These are phyloP conservation scores for Bimastos eiseni DNA, from an alignment of 2,888 invertebrate genomes.

Conservation along the genomic window DNA sequence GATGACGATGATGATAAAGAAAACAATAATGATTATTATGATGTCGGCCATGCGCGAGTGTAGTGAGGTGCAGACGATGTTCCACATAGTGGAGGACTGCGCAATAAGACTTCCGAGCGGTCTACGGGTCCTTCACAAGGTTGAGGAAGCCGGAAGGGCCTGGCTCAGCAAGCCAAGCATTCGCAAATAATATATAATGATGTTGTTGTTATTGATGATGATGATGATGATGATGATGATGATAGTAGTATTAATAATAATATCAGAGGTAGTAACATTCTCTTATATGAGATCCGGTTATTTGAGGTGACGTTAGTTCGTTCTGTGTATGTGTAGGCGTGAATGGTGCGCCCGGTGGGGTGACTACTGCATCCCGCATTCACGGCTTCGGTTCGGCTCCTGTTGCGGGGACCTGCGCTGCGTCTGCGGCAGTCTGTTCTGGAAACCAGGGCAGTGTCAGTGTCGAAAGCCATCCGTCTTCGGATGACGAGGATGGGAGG, in stretches of 20 bases:
- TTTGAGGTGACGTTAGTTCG: neutral
- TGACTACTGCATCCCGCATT: slow-evolving; percentile 33
- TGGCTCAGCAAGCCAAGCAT: no score
- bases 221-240: neutral
- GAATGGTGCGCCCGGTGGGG: slow-evolving; percentile 34
- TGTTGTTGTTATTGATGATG: neutral
- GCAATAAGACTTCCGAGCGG: no score
- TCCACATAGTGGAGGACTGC: no score
- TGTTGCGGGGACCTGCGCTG: slow-evolving; percentile 32
- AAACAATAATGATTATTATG: no score
- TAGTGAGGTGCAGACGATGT: no score
- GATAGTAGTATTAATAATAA: neutral
- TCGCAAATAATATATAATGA: no score
- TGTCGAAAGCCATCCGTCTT: slow-evolving; percentile 27
- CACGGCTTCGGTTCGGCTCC: slow-evolving; percentile 27
- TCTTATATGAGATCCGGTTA: no score
- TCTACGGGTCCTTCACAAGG: no score
- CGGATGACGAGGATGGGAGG: neutral
- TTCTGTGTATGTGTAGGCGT: neutral
- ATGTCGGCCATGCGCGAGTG: no score
- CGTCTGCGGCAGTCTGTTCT: slow-evolving; percentile 30
- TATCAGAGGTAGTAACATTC: neutral
- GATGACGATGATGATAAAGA: no score
- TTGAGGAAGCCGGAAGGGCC: no score
- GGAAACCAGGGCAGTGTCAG: slow-evolving; percentile 30